phyloP scores from a whole-genome alignment of 1,140 invertebrate genomes.

The Diuraphis noxia region DNA sequence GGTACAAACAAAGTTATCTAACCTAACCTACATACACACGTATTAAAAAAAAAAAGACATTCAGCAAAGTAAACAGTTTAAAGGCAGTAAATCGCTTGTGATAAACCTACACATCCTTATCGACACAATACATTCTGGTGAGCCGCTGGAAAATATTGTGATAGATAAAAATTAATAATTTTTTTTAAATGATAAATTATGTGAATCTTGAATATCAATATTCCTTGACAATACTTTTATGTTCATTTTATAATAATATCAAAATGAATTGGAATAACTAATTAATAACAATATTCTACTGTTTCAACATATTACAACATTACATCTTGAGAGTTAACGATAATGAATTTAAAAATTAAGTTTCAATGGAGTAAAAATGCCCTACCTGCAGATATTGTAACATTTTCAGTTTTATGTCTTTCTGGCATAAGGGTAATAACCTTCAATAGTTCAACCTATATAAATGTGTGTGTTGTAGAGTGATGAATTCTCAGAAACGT shows the following conservation, averaged over 20 bases:
- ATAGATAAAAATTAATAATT: background rate
- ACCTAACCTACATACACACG: background rate
- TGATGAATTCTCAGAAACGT: no score
- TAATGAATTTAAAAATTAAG: no score
- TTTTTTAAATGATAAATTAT: background rate
- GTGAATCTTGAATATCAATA: background rate
- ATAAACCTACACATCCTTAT: conserved; percentile 1
- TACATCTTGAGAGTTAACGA: no score
- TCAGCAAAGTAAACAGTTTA: conserved; percentile 19
- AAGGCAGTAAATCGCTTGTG: conserved; percentile 21
- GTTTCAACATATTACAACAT: no score
- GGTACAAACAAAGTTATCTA: conserved; percentile 11
- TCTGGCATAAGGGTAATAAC: no score
- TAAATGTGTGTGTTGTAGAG: no score
- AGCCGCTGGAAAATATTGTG: background rate
- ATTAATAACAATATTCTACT: background rate
- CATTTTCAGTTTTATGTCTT: no score
- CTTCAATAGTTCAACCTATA: no score
- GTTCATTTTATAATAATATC: background rate
- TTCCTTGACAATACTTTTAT: background rate
- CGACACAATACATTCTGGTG: background rate
- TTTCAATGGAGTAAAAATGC: no score
- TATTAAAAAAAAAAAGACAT: background rate
- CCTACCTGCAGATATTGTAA: no score
- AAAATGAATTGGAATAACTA: background rate